Conservation (phyloP, 2,797 vertebrate species). For the Balearica regulorum region DNA sequence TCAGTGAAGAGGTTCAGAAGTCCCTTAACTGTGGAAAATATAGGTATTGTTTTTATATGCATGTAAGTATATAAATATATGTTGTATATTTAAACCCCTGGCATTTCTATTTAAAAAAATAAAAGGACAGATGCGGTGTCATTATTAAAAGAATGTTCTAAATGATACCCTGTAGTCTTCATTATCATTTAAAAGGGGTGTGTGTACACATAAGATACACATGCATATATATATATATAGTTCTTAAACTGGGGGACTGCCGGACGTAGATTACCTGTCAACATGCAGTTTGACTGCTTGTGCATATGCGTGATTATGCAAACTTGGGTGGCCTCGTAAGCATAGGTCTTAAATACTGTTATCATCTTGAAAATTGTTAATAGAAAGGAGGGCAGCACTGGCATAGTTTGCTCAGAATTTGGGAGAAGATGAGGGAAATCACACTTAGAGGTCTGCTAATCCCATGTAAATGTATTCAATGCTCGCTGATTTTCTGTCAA, state of each 20-base stretch:
- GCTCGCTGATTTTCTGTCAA: neutral
- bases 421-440: neutral
- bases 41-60: neutral
- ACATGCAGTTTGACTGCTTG: neutral
- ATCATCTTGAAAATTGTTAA: neutral
- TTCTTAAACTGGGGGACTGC: neutral
- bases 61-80: neutral
- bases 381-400: neutral
- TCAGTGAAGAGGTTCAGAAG: neutral
- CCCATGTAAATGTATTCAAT: neutral
- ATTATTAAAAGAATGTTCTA: neutral
- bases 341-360: neutral
- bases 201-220: neutral
- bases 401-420: neutral
- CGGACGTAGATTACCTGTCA: neutral
- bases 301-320: neutral
- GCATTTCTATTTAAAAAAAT: neutral
- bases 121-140: neutral
- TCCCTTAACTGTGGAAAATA: neutral
- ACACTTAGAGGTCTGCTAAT: neutral
- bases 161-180: neutral
- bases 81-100: neutral
- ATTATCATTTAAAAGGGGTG: neutral
- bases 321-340: neutral
- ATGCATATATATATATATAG: neutral